Evolutionary conservation across 2,797 vertebrate genomes (phyloP).

Genomic region (Sebastolobus alascanus): DNA sequence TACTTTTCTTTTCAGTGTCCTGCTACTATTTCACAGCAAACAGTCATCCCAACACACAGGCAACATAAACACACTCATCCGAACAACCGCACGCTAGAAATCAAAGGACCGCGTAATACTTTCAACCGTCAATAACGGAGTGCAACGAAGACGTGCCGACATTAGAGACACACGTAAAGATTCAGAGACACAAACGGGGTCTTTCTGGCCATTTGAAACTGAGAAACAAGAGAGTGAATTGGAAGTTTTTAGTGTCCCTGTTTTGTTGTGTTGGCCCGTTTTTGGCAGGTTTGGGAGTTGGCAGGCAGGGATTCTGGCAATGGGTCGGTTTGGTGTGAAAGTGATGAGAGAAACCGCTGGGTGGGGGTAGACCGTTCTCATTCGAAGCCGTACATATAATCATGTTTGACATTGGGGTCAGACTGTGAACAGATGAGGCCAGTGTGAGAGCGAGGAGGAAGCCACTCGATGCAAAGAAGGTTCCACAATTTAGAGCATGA

Average conservation of each 20-base stretch:
- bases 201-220: conserved; percentile 12
- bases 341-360: background rate
- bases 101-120: background rate
- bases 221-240: background rate
- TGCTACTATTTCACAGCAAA: conserved; percentile 25
- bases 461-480: conserved; percentile 29
- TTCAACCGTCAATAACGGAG: conserved; percentile 15
- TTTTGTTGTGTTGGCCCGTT: conserved; percentile 8
- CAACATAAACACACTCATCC: conserved; percentile 11
- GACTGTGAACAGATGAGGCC: conserved; percentile 6
- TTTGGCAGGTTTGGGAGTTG: conserved; percentile 26
- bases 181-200: conserved; percentile 7
- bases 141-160: conserved; percentile 11
- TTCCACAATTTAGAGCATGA: conserved; percentile 22
- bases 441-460: conserved; percentile 15
- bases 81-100: conserved; percentile 15
- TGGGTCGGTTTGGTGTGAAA: background rate
- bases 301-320: conserved; percentile 38
- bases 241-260: conserved; percentile 8
- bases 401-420: background rate
- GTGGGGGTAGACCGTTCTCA: background rate
- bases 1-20: conserved; percentile 17
- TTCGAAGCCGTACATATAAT: background rate
- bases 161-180: conserved; percentile 27
- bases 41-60: conserved; percentile 21